Percentiles rank a stretch among this genome's conserved stretches.
These are phyloP conservation scores for Lypha dubia DNA, from an alignment of 2,888 invertebrate genomes.

Conservation along the genomic window DNA sequence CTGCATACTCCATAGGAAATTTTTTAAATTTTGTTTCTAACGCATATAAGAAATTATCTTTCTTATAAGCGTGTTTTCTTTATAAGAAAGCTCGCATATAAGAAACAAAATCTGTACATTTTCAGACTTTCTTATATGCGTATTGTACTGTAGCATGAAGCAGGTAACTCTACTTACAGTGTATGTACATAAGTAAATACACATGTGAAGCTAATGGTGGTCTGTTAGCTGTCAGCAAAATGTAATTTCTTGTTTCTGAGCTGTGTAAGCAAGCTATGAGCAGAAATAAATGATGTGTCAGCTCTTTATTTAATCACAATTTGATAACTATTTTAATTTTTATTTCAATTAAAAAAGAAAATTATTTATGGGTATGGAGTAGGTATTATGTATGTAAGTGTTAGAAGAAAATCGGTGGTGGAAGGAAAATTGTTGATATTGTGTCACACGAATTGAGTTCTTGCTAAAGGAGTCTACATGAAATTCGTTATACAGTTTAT, in stretches of 20 bases:
- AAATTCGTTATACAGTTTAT: constrained; percentile 29
- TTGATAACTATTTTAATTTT: not conserved
- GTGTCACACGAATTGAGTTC: not conserved
- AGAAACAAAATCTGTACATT: too few relatives aligned
- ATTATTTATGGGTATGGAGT: not conserved
- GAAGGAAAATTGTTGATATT: not conserved
- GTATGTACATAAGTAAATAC: too few relatives aligned
- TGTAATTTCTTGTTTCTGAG: constrained; percentile 1
- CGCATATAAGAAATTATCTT: too few relatives aligned
- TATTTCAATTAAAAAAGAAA: not conserved
- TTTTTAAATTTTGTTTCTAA: too few relatives aligned
- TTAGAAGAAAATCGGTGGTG: constrained; percentile 46
- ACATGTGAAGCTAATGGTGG: constrained; percentile 44
- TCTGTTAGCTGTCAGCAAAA: constrained; percentile 6
- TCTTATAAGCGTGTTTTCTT: too few relatives aligned
- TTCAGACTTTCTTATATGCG: too few relatives aligned
- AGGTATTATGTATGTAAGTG: not conserved
- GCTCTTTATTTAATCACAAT: constrained; percentile 10
- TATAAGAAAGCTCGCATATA: too few relatives aligned
- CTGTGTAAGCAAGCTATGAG: not conserved
- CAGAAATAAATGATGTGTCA: constrained; percentile 36
- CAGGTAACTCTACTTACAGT: constrained; percentile 33
- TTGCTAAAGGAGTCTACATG: constrained; percentile 6
- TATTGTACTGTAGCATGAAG: too few relatives aligned
- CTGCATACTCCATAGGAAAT: too few relatives aligned